phyloP scores from a whole-genome alignment of 2,797 vertebrate species.

The Discoglossus pictus region DNA sequence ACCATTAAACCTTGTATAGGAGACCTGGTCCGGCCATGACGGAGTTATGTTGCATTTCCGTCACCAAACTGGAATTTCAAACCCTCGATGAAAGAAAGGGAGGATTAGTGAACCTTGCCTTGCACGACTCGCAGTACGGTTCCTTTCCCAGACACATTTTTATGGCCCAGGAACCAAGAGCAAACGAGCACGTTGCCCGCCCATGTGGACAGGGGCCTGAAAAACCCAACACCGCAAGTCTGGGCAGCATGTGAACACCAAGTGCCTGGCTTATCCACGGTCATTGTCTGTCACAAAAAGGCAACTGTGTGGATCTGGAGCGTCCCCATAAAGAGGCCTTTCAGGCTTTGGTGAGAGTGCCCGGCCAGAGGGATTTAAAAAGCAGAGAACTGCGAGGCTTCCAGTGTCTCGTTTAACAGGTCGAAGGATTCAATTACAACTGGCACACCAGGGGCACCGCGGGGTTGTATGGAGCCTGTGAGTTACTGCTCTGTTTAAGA shows the following conservation, averaged over 20 bases:
- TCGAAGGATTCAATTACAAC: conserved; percentile 38
- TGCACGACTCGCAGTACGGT: too few relatives aligned
- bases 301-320: conserved; percentile 34
- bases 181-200: conserved; percentile 10
- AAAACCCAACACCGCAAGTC: conserved; percentile 30
- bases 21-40: too few relatives aligned
- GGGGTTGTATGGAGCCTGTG: conserved; percentile 13
- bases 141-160: too few relatives aligned
- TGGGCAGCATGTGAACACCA: conserved; percentile 30
- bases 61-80: too few relatives aligned
- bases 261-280: conserved; percentile 7
- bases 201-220: conserved; percentile 27
- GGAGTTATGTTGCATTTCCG: too few relatives aligned
- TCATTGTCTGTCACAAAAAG: conserved; percentile 46
- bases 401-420: conserved; percentile 36
- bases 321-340: conserved; percentile 45
- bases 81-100: too few relatives aligned
- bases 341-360: conserved; percentile 20
- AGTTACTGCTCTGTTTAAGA: conserved; percentile 6
- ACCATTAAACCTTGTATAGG: too few relatives aligned
- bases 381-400: conserved; percentile 40
- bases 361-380: conserved; percentile 22
- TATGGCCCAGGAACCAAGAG: background rate
- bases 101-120: too few relatives aligned
- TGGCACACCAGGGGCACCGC: conserved; percentile 5